Conservation (phyloP, 2,888 invertebrate species). For the Brachyptera putata region DNA sequence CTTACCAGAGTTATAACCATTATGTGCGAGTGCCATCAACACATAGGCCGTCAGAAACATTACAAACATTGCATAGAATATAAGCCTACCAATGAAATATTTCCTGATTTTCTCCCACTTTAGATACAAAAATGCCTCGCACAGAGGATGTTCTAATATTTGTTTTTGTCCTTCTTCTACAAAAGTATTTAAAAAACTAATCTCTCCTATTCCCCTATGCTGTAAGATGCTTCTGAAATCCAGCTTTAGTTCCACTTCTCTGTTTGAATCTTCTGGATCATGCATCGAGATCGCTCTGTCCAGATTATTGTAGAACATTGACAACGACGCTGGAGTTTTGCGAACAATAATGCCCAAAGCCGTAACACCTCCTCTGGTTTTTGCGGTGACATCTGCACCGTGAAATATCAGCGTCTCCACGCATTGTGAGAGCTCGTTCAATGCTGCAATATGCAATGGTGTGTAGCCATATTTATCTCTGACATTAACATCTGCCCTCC, state of each 20-base stretch:
- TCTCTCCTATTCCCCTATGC: slow-evolving; percentile 78
- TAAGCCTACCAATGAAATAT: slow-evolving; percentile 75
- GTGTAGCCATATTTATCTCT: slow-evolving; percentile 84
- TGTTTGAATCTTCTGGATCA: slow-evolving; percentile 46
- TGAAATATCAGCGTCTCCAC: slow-evolving; percentile 79
- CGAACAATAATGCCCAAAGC: slow-evolving; percentile 80
- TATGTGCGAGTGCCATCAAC: slow-evolving; percentile 8
- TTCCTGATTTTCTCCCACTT: slow-evolving; percentile 89
- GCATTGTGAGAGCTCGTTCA: slow-evolving; percentile 79
- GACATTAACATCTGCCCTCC: slow-evolving; percentile 77
- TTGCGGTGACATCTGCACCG: slow-evolving; percentile 84
- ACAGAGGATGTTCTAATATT: slow-evolving; percentile 78
- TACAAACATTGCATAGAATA: slow-evolving; percentile 75
- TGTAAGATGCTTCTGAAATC: slow-evolving; percentile 79
- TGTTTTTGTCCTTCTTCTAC: slow-evolving; percentile 87
- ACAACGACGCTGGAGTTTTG: slow-evolving; percentile 80
- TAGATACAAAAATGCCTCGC: slow-evolving; percentile 80
- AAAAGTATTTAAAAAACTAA: slow-evolving; percentile 79
- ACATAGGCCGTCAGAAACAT: slow-evolving; percentile 44
- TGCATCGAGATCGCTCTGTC: slow-evolving; percentile 63
- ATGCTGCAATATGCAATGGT: slow-evolving; percentile 77
- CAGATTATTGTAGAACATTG: slow-evolving; percentile 75
- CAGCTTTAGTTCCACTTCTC: slow-evolving; percentile 75
- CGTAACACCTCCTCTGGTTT: slow-evolving; percentile 81
- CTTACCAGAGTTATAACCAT: slow-evolving; percentile 1